Base-by-base conservation (phyloP, 1,140 invertebrate species). In the Drosophila aff. region DNA sequence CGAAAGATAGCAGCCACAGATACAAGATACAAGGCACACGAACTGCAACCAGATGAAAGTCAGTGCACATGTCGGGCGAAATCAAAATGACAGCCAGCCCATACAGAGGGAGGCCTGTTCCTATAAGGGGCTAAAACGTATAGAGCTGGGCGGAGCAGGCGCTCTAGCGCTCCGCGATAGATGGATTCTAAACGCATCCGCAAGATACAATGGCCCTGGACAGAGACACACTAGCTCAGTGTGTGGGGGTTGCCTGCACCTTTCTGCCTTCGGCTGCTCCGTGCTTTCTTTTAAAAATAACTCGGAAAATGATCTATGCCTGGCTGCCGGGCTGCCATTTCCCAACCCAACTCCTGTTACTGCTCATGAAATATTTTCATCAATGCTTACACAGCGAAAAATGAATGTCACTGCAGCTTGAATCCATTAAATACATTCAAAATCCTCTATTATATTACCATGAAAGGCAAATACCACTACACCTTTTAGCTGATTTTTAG, bases 71-170 rank as follows among this genome's bases (percentile, higher is more conserved):
- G 81, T 84, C 73, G 63, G 71, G 66, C 79, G 52, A 87, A 87
- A 87, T 86, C 83, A 87, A 69, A 86, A 80, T 86, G 82, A 87
- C 83, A 86, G 82, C 73, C 52, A 73, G 52, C 28, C 52, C 66
- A 73, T 73, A 49, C 43, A 59, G 23, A 46, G 52, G 23, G 52
- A 72, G 69, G 26, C 52, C 28, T 49, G 33, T 41, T 36, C 52
- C 36, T 72, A 43, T 41, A 52, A 38, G 49, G 38, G 41, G 38
- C 18, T 57, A n/a, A 36, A 47, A 18, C 16, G 31, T 49, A 40
- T 26, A 41, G 44, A 50, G 33, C 28, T 38, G 44, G 52, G 67
- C 44, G 44, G 36, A n/a, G 47, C 15, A 52, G 31, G 33, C 38
- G 62, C 9, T 21, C 18, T 23, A 36, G 33, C 38, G 62, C 9